A percentile compares a stretch with the other conserved stretches of the same genome.
phyloP scores from a whole-genome alignment of 2,797 vertebrate genomes.

The Sebastes reedi region DNA sequence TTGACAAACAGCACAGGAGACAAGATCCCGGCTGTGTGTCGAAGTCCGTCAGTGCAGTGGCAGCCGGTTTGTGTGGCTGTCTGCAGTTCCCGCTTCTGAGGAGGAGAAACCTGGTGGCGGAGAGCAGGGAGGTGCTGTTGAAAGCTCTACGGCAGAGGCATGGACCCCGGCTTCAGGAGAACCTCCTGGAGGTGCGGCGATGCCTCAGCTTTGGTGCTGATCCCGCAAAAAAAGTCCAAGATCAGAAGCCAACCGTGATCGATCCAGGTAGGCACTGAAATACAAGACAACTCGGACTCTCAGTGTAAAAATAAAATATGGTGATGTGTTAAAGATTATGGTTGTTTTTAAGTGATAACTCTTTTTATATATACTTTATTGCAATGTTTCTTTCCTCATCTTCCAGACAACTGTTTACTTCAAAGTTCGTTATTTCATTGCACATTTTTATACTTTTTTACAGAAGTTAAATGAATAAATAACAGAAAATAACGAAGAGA shows the following conservation, averaged over 20 bases:
- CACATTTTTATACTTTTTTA: no score
- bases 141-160: constrained; percentile 69
- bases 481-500: no score
- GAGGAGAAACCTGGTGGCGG: constrained; percentile 57
- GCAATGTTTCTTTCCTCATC: no score
- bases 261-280: constrained; percentile 45
- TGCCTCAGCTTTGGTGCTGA: constrained; percentile 13
- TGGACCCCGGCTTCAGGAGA: constrained; percentile 68
- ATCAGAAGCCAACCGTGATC: not conserved
- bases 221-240: not conserved
- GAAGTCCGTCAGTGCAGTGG: constrained; percentile 51
- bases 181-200: constrained; percentile 57
- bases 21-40: not conserved
- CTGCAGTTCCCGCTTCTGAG: constrained; percentile 52
- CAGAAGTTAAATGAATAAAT: no score
- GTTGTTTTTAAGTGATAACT: not conserved
- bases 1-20: not conserved
- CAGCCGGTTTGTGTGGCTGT: constrained; percentile 57
- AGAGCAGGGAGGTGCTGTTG: constrained; percentile 73
- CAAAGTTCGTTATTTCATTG: no score
- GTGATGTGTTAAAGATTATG: not conserved
- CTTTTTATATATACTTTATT: no score
- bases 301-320: not conserved
- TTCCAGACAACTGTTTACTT: no score
- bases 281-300: not conserved